phyloP scores from a whole-genome alignment of 2,888 invertebrate genomes.

The Oligia strigilis region DNA sequence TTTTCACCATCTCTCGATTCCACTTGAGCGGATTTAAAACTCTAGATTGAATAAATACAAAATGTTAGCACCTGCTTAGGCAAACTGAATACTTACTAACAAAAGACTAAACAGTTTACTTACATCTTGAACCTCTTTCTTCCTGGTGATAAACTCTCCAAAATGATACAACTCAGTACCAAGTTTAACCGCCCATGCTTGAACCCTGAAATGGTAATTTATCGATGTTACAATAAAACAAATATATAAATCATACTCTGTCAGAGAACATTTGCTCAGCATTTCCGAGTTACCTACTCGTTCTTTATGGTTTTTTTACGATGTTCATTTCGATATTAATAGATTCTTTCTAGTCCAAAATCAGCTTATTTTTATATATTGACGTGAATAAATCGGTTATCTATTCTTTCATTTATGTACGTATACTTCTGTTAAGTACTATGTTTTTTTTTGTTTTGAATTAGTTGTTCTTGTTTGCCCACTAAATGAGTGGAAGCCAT shows the following conservation, averaged over 20 bases:
- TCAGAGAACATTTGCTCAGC: constrained; percentile 45
- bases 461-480: background rate
- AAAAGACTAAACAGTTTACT: constrained; percentile 70
- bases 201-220: constrained; percentile 89
- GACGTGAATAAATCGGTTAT: background rate
- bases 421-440: background rate
- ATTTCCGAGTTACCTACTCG: constrained; percentile 40
- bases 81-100: background rate
- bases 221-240: constrained; percentile 31
- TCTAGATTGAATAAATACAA: constrained; percentile 86
- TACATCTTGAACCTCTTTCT: constrained; percentile 94
- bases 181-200: constrained; percentile 95
- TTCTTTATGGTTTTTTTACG: constrained; percentile 56
- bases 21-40: constrained; percentile 95
- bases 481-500: constrained; percentile 11
- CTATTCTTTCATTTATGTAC: background rate
- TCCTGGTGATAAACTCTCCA: constrained; percentile 95
- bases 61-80: constrained; percentile 7
- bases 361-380: constrained; percentile 16
- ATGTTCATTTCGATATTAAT: constrained; percentile 56
- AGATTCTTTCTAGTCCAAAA: constrained; percentile 50
- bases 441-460: background rate
- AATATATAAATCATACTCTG: constrained; percentile 34
- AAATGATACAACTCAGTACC: constrained; percentile 95
- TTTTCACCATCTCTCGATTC: constrained; percentile 94